Evolutionary conservation across 2,797 vertebrate species (phyloP).

Genomic region (Ispidina lecontei): DNA sequence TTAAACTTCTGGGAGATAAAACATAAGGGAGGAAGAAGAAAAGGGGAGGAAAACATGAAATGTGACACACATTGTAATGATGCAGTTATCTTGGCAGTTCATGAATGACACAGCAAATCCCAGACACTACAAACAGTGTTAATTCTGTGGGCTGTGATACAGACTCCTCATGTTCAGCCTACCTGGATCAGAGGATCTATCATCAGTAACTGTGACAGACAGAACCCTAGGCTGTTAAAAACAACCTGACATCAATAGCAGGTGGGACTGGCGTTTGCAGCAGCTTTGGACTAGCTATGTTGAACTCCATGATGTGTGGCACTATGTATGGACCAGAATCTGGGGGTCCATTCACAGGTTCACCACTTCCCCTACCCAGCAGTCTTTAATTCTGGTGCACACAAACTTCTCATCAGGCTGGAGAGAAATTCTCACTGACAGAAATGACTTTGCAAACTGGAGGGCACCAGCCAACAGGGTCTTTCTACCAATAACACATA

Average conservation of each 20-base stretch:
- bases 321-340: background rate
- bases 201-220: constrained; percentile 3
- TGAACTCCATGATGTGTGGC: background rate
- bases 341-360: background rate
- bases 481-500: background rate
- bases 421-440: background rate
- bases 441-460: background rate
- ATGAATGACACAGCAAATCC: constrained; percentile 38
- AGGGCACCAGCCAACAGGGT: background rate
- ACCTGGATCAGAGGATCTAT: constrained; percentile 10
- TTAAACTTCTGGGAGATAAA: constrained; percentile 31
- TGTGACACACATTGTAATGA: background rate
- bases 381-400: background rate
- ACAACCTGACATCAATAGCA: background rate
- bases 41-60: background rate
- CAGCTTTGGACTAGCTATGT: background rate
- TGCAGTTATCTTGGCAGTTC: constrained; percentile 31
- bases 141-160: constrained; percentile 18
- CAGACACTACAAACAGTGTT: background rate
- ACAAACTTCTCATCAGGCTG: background rate
- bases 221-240: background rate
- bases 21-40: background rate
- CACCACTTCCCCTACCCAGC: background rate
- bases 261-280: background rate
- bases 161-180: constrained; percentile 7